These are phyloP conservation scores for Sinocyclocheilus anophthalmus DNA, from an alignment of 2,113 vertebrate species.

Conservation along the genomic window DNA sequence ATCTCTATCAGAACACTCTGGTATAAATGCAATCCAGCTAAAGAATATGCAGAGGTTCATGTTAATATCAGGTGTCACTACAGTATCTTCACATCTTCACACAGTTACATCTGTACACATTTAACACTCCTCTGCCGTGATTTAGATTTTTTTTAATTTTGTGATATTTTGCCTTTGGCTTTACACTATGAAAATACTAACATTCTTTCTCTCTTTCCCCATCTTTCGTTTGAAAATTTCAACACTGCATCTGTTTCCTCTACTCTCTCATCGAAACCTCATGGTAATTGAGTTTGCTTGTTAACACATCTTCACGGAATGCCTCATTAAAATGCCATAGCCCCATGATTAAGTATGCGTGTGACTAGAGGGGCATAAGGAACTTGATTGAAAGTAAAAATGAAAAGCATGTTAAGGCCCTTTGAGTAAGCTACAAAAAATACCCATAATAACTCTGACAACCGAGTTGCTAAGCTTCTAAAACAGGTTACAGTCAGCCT, in stretches of 20 bases:
- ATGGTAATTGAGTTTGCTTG: constrained; percentile 59
- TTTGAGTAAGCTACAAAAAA: constrained; percentile 16
- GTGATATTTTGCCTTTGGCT: constrained; percentile 1
- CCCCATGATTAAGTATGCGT: constrained; percentile 60
- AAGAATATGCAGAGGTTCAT: not conserved
- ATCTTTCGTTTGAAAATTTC: not conserved
- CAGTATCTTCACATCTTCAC: not conserved
- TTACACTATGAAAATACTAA: not conserved
- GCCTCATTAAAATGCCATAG: constrained; percentile 56
- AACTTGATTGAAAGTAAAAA: constrained; percentile 33
- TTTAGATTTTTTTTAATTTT: not conserved
- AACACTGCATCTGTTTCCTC: constrained; percentile 19
- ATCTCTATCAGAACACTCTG: not conserved
- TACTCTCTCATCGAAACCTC: constrained; percentile 1
- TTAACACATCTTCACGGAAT: constrained; percentile 50
- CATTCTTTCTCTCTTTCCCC: not conserved
- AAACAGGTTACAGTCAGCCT: not conserved
- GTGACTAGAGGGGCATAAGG: constrained; percentile 51
- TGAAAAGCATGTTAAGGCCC: not conserved
- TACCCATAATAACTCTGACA: not conserved
- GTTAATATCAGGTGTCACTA: not conserved
- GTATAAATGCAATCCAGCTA: not conserved
- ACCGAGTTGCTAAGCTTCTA: not conserved
- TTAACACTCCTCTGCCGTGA: not conserved
- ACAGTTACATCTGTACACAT: not conserved